Evolutionary conservation across 2,113 vertebrate genomes (phyloP).

Genomic region (Phrynocephalus versicolor): DNA sequence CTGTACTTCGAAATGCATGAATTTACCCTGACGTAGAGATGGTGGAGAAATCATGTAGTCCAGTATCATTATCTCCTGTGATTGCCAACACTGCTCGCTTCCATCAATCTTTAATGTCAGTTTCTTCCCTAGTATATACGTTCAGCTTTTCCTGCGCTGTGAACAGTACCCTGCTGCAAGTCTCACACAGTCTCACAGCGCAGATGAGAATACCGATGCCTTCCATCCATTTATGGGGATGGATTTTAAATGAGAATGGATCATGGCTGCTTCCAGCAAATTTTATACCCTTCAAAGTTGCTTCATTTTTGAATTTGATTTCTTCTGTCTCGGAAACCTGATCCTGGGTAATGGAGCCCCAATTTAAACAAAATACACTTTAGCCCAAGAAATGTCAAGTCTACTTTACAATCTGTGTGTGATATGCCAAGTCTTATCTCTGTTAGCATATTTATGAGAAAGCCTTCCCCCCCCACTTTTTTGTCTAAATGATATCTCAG

Average conservation of each 20-base stretch:
- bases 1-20: not conserved
- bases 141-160: not conserved
- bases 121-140: not conserved
- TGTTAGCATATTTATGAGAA: accelerated
- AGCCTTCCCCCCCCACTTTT: not conserved
- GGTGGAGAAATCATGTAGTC: slow-evolving; percentile 2
- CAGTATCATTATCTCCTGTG: not conserved
- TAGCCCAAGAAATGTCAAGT: slow-evolving; percentile 13
- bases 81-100: not conserved
- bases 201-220: not conserved
- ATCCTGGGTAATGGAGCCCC: slow-evolving; percentile 18
- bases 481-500: not conserved
- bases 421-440: not conserved
- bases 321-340: slow-evolving; percentile 44
- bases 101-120: not conserved
- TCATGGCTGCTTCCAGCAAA: not conserved
- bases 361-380: slow-evolving; percentile 24
- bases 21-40: not conserved
- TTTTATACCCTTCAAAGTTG: slow-evolving; percentile 44
- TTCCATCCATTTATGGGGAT: accelerated
- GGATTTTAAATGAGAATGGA: slow-evolving; percentile 21
- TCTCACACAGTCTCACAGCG: accelerated
- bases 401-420: not conserved
- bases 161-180: not conserved
- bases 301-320: slow-evolving; percentile 42